These are phyloP conservation scores for Argyrosomus regius DNA, from an alignment of 2,797 vertebrate species.

Conservation along the genomic window DNA sequence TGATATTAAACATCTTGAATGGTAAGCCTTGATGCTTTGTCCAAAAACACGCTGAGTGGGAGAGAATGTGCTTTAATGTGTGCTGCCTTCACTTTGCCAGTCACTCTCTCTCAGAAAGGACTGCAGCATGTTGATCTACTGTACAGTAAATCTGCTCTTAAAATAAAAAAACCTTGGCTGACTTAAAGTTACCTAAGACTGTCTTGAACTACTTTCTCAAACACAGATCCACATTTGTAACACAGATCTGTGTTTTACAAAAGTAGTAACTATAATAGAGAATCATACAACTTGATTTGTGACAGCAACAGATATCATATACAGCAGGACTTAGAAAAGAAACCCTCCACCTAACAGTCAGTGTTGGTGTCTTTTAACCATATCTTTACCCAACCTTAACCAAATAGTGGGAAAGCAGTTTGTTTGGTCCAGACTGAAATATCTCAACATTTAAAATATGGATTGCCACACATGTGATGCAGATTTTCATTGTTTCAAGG, in stretches of 20 bases:
- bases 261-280: neutral
- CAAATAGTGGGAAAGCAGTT: neutral
- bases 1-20: conserved; percentile 95
- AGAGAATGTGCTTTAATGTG: conserved; percentile 60
- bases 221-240: neutral
- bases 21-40: conserved; percentile 84
- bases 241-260: conserved; percentile 3
- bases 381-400: neutral
- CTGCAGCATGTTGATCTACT: conserved; percentile 37
- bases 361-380: neutral
- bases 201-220: conserved; percentile 7
- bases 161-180: conserved; percentile 44
- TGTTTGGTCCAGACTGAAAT: too few relatives aligned
- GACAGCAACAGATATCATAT: neutral
- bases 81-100: conserved; percentile 50
- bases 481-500: neutral
- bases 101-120: conserved; percentile 46
- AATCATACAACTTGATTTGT: neutral
- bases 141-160: conserved; percentile 41
- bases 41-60: conserved; percentile 71
- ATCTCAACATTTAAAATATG: too few relatives aligned
- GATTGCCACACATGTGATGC: too few relatives aligned
- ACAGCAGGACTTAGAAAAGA: neutral
- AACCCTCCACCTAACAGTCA: neutral
- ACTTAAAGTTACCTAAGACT: conserved; percentile 39